Evolutionary conservation across 2,113 vertebrate species (phyloP), one percentile per base, ranked within the genome.

Genomic region (Boleophthalmus pectinirostris): DNA sequence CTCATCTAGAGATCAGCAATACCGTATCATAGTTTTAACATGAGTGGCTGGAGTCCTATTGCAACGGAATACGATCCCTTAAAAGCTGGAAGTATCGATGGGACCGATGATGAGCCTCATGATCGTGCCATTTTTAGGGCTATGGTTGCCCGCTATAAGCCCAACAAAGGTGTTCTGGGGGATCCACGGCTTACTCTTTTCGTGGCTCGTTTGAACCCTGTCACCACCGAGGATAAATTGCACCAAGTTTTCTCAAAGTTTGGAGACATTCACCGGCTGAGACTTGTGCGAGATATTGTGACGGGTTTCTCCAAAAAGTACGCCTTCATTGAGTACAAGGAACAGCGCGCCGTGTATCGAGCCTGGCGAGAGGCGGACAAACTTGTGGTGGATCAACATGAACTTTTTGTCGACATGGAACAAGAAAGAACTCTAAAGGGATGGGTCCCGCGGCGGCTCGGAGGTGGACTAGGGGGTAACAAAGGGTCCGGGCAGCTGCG

Each of bases 81-180:
- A 16, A 99, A 98, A 87, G 97, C 98, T 0, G 97, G 98, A 45
- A 99, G 98, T 90, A 99, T 99, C 2, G 97, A 99, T 21, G 96
- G 98, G 16, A 99, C 98, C 0, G 97, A 98, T 0, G 92, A 97
- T 68, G 98, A 99, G 72, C 98, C 98, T 0, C 98, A 99, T 0
- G 97, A 99, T 86, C 94, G 95, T 0, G 98, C 96, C 0, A 90
- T 99, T 0, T 98, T 96, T 95, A 91, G 98, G 84, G 98, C 96
- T 0, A 98, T 99, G 95, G 21, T 93, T 46, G 95, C 96, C 1
- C 93, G 93, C 0, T 98, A 99, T 0, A 82, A 91, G 0, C 96
- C 96, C 79, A 99, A 97, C 91, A 97, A 95, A 83, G 96, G 93
- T 0, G 95, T 98, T 0, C 85, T 87, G 0, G 97, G 97, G 46